A percentile compares a stretch with the other conserved stretches of the same genome.
phyloP scores from a whole-genome alignment of 2,113 vertebrate genomes.

The Chamaea fasciata region DNA sequence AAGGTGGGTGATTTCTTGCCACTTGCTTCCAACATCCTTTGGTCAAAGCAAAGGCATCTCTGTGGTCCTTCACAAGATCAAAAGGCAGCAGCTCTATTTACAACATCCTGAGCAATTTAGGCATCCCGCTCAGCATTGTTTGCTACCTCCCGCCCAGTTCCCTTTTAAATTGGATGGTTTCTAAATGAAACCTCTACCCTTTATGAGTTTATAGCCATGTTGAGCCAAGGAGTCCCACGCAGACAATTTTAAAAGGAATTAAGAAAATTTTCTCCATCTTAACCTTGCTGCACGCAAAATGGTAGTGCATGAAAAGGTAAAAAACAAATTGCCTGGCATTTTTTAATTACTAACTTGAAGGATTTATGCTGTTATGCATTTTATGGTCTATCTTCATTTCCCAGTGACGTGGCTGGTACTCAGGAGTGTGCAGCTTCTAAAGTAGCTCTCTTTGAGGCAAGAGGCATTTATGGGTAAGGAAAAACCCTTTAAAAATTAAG shows the following conservation, averaged over 20 bases:
- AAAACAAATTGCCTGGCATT: neutral
- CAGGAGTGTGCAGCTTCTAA: neutral
- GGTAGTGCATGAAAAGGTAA: neutral
- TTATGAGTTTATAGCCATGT: conserved; percentile 54
- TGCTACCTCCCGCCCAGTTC: conserved; percentile 55
- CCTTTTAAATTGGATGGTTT: conserved; percentile 43
- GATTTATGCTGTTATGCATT: neutral
- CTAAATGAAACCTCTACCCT: conserved; percentile 36
- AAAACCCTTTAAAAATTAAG: neutral
- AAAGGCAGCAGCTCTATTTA: conserved; percentile 66
- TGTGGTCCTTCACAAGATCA: conserved; percentile 61
- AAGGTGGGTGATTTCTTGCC: conserved; percentile 53
- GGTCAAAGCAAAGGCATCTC: conserved; percentile 52
- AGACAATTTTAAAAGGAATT: neutral
- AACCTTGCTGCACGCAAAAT: neutral
- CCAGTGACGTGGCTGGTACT: rapidly evolving
- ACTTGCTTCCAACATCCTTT: conserved; percentile 62
- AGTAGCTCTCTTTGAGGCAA: neutral
- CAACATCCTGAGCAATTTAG: conserved; percentile 72
- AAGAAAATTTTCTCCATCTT: neutral
- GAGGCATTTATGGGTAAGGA: neutral
- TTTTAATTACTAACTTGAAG: neutral
- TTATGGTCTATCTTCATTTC: neutral
- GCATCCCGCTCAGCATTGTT: conserved; percentile 56
- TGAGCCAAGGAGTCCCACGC: neutral